These are phyloP conservation scores for Zaprionus lineosus DNA, from an alignment of 2,888 invertebrate species.

Conservation along the genomic window DNA sequence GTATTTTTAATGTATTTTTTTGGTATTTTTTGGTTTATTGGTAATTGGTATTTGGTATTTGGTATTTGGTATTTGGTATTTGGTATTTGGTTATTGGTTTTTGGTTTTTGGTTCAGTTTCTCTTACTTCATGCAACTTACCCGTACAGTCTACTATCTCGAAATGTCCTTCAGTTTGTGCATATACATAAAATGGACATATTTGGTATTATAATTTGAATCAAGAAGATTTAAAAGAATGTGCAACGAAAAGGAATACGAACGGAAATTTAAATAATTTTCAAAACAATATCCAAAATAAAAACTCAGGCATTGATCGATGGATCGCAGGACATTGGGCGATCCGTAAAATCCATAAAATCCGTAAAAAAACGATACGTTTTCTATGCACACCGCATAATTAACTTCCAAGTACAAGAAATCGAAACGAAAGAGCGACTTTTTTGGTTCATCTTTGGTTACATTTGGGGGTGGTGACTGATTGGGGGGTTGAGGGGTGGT, in stretches of 20 bases:
- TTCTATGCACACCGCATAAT: constrained; percentile 62
- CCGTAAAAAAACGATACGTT: constrained; percentile 13
- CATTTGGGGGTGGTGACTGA: constrained; percentile 1
- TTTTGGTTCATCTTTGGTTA: constrained; percentile 6
- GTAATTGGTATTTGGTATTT: too few relatives aligned
- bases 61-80: too few relatives aligned
- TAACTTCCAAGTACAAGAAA: constrained; percentile 66
- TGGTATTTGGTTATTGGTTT: too few relatives aligned
- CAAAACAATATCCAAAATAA: constrained; percentile 21
- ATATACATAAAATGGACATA: constrained; percentile 54
- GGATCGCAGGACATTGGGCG: constrained; percentile 1
- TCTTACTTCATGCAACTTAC: constrained; percentile 84
- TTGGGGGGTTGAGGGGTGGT: not conserved
- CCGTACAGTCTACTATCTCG: constrained; percentile 95
- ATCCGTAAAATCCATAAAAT: not conserved
- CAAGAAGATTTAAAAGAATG: constrained; percentile 38
- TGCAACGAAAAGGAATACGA: constrained; percentile 44
- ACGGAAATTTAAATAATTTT: constrained; percentile 26
- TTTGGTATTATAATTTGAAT: constrained; percentile 41
- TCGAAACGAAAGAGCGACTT: constrained; percentile 31
- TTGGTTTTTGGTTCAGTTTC: too few relatives aligned
- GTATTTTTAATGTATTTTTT: constrained; percentile 20
- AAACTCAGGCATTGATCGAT: constrained; percentile 18
- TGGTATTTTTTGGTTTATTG: constrained; percentile 30
- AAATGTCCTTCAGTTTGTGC: constrained; percentile 86